Evolutionary conservation across 2,888 invertebrate genomes (phyloP).

Genomic region (Pyrgus malvae): DNA sequence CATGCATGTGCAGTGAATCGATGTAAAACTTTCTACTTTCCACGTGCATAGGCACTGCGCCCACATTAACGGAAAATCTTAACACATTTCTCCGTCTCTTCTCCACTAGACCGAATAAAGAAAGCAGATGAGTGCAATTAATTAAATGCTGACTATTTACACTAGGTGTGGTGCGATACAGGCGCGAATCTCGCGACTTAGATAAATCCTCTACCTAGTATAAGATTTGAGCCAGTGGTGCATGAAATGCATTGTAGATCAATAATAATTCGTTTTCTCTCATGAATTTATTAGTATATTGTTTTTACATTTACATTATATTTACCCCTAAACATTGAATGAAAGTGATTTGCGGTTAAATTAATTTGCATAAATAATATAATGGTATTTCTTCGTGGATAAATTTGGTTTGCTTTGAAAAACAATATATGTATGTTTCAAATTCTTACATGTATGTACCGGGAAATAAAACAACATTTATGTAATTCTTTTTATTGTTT

Average conservation of each 20-base stretch:
- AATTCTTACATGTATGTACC: background rate
- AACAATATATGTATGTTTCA: background rate
- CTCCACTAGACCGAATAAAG: constrained; percentile 73
- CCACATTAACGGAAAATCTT: constrained; percentile 75
- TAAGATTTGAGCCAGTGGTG: no score
- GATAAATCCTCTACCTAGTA: no score
- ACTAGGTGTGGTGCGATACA: background rate
- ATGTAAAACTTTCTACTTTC: constrained; percentile 79
- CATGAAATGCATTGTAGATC: no score
- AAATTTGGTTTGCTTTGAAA: background rate
- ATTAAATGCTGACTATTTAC: constrained; percentile 37
- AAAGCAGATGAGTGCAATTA: constrained; percentile 60
- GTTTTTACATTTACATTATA: no score
- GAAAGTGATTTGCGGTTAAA: no score
- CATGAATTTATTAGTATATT: no score
- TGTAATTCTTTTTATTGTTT: constrained; percentile 62
- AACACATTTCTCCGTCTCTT: constrained; percentile 68
- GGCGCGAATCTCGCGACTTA: background rate
- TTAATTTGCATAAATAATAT: no score
- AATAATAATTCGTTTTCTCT: no score
- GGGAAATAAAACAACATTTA: constrained; percentile 58
- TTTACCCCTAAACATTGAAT: no score
- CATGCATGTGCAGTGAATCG: constrained; percentile 79
- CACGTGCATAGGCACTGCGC: constrained; percentile 62
- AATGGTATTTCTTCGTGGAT: no score